Conservation (phyloP, 2,888 invertebrate species). For the Encarsia formosa region DNA sequence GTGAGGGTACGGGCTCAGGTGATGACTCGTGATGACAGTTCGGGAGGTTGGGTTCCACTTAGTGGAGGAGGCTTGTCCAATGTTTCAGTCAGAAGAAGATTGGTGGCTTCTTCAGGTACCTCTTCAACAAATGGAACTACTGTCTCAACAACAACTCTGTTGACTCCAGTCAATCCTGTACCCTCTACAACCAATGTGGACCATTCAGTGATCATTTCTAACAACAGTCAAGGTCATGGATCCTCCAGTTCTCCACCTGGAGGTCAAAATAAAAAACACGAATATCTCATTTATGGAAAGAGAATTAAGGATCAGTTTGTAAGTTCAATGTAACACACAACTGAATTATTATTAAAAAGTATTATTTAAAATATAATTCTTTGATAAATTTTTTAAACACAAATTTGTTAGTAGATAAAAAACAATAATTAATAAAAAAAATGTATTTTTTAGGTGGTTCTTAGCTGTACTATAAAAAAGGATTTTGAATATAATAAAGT, state of each 20-base stretch:
- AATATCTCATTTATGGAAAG: slow-evolving; percentile 90
- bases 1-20: slow-evolving; percentile 98
- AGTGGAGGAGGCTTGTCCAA: slow-evolving; percentile 92
- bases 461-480: slow-evolving; percentile 91
- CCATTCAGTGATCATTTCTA: slow-evolving; percentile 31
- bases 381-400: slow-evolving; percentile 1
- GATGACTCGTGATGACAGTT: slow-evolving; percentile 97
- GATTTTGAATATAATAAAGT: slow-evolving; percentile 96
- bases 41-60: slow-evolving; percentile 92
- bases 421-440: background rate
- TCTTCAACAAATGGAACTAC: slow-evolving; percentile 38
- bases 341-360: too few relatives aligned
- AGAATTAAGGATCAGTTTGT: slow-evolving; percentile 90
- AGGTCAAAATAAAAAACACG: slow-evolving; percentile 64
- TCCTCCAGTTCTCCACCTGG: slow-evolving; percentile 48
- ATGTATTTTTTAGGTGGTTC: slow-evolving; percentile 68
- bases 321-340: too few relatives aligned
- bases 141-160: slow-evolving; percentile 30
- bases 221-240: slow-evolving; percentile 40
- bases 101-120: slow-evolving; percentile 49
- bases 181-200: slow-evolving; percentile 35
- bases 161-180: slow-evolving; percentile 31
- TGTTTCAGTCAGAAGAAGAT: slow-evolving; percentile 82
- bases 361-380: too few relatives aligned
- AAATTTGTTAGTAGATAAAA: slow-evolving; percentile 1